Evolutionary conservation across 64 coral and sea anemone genomes (phyloP), one percentile per base, ranked within the genome.

Genomic region (Dendronephthya gigantea): DNA sequence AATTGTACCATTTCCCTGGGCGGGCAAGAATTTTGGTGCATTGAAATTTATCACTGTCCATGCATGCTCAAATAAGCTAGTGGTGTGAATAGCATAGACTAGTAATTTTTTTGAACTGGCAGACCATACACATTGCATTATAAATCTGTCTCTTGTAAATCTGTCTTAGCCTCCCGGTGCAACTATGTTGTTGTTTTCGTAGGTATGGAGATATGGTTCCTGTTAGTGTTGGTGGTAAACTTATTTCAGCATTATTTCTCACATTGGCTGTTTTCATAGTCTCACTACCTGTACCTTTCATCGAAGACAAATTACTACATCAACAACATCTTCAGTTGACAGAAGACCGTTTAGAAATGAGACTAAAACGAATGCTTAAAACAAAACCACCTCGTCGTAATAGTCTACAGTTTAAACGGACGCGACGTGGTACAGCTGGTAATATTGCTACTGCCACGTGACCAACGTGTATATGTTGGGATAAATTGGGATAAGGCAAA

Each of bases 181-280:
- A n/a, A 9, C 15, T 22, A 22, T 58, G 4, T 22, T 58, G 51
- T 33, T 33, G 13, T 75, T 4, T 33, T 75, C 34, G 12, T 16
- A 75, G 69, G 4, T 75, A 75, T 37, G 69, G 69, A 34, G 69
- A 75, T 27, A 75, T 75, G n/a, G 28, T 34, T 75, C 69, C 69
- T 23, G 1, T 30, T 9, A 75, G 29, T 33, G 17, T 31, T 31
- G 28, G 35, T 29, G 69, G 69, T 2, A 75, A 75, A 33, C 69
- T 75, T 31, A 75, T 75, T 29, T 75, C 69, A 7, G 69, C 69
- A 31, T 9, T 75, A 12, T 75, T 75, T 16, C 69, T 75, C 2
- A 75, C 35, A 15, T 75, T 75, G 35, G 30, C 12, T 34, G 69
- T 75, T 6, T 37, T 33, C 29, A 37, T 75, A 33, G 69, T 75